Evolutionary conservation across 2,113 vertebrate genomes (phyloP).

Genomic region (Megaceryle maxima): DNA sequence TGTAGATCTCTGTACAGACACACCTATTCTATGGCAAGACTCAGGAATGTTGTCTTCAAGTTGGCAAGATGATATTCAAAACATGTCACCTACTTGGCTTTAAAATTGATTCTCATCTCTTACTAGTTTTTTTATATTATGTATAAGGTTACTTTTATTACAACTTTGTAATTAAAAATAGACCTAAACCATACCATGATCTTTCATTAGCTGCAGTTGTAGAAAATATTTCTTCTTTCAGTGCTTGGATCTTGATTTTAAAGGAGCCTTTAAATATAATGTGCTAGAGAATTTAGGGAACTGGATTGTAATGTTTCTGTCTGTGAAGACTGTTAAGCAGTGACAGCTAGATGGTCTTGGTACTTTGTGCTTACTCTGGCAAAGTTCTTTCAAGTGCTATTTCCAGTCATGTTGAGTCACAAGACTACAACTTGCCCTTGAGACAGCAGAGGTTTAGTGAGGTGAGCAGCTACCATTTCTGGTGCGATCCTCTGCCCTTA

Average conservation of each 20-base stretch:
- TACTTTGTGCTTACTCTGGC: neutral
- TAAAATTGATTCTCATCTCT: neutral
- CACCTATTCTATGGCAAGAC: rapidly evolving
- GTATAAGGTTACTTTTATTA: neutral
- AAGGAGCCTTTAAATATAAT: neutral
- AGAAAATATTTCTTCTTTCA: neutral
- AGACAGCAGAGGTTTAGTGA: neutral
- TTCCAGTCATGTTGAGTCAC: neutral
- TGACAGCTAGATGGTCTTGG: neutral
- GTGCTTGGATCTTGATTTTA: neutral
- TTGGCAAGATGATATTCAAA: neutral
- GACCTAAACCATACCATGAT: neutral
- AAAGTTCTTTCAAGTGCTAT: neutral
- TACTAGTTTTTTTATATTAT: neutral
- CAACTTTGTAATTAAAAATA: neutral
- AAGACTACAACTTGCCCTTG: neutral
- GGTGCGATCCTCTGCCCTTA: neutral
- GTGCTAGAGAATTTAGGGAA: neutral
- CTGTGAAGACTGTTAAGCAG: neutral
- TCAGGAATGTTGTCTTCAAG: rapidly evolving
- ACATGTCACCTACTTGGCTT: rapidly evolving
- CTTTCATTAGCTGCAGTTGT: neutral
- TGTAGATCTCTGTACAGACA: neutral
- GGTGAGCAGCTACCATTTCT: neutral
- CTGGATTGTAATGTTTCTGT: neutral